Evolutionary conservation across 2,113 vertebrate species (phyloP).

Genomic region (Lipophrys pholis): DNA sequence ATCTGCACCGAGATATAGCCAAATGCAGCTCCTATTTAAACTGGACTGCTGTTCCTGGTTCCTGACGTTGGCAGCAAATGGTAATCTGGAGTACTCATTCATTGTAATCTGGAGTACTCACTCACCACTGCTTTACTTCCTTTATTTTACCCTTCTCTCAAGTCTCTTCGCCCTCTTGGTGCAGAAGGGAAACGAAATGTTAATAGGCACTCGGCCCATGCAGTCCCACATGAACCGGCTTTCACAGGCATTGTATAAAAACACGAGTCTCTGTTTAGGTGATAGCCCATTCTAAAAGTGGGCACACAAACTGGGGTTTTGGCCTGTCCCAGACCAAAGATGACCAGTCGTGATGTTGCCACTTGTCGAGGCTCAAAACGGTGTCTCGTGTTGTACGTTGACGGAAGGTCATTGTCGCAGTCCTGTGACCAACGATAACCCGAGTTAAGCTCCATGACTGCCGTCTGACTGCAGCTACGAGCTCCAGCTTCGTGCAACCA

Average conservation of each 20-base stretch:
- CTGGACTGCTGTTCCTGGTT: conserved; percentile 17
- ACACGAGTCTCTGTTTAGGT: conserved; percentile 8
- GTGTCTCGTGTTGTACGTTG: too few relatives aligned
- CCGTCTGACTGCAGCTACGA: too few relatives aligned
- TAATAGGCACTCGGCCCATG: conserved; percentile 7
- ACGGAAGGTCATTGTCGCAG: too few relatives aligned
- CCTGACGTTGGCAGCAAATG: conserved; percentile 3
- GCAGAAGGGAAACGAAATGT: conserved; percentile 7
- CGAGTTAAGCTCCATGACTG: too few relatives aligned
- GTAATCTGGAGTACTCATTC: conserved; percentile 2
- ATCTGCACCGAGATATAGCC: conserved; percentile 8
- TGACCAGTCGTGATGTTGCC: too few relatives aligned
- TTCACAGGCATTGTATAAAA: too few relatives aligned
- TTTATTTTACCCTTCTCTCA: background rate
- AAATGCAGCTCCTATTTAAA: conserved; percentile 31
- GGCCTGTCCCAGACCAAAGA: too few relatives aligned
- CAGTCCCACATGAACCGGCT: conserved; percentile 26
- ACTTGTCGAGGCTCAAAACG: too few relatives aligned
- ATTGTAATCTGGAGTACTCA: background rate
- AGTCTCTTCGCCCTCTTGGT: background rate
- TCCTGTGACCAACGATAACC: too few relatives aligned
- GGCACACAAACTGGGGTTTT: too few relatives aligned
- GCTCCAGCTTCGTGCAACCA: too few relatives aligned
- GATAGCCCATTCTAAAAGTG: too few relatives aligned
- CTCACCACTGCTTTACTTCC: background rate